Percentiles rank a stretch among this genome's conserved stretches.
These are phyloP conservation scores for Pristionchus japonicus DNA, from an alignment of 2,888 invertebrate species.

Conservation along the genomic window DNA sequence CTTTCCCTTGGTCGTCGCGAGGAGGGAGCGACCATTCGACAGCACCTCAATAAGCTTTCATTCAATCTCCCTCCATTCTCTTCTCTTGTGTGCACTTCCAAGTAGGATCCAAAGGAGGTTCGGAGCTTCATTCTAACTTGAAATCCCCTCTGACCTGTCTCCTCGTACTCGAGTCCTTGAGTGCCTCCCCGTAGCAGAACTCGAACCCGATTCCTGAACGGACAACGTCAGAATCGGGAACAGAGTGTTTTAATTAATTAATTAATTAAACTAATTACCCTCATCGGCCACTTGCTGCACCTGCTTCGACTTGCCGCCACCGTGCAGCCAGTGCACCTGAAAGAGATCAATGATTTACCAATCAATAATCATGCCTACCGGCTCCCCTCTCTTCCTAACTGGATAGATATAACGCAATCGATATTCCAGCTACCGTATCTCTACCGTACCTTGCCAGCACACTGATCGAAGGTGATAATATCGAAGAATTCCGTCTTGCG, in stretches of 20 bases:
- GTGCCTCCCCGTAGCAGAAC: constrained; percentile 60
- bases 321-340: constrained; percentile 38
- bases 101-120: too few relatives aligned
- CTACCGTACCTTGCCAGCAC: constrained; percentile 51
- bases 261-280: background rate
- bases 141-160: constrained; percentile 29
- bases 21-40: constrained; percentile 36
- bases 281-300: constrained; percentile 44
- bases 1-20: constrained; percentile 44
- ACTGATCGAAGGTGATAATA: constrained; percentile 64
- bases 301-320: constrained; percentile 43
- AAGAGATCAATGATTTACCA: background rate
- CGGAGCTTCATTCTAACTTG: too few relatives aligned
- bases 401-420: background rate
- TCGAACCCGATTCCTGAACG: constrained; percentile 58
- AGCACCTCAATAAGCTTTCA: background rate
- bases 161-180: constrained; percentile 45
- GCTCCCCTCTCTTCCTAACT: too few relatives aligned
- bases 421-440: too few relatives aligned
- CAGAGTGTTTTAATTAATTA: background rate
- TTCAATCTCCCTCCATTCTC: too few relatives aligned
- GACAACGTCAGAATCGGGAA: background rate
- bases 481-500: constrained; percentile 72
- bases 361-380: too few relatives aligned
- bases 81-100: too few relatives aligned